Evolutionary conservation across 2,113 vertebrate species (phyloP).

Genomic region (Zingel zingel): DNA sequence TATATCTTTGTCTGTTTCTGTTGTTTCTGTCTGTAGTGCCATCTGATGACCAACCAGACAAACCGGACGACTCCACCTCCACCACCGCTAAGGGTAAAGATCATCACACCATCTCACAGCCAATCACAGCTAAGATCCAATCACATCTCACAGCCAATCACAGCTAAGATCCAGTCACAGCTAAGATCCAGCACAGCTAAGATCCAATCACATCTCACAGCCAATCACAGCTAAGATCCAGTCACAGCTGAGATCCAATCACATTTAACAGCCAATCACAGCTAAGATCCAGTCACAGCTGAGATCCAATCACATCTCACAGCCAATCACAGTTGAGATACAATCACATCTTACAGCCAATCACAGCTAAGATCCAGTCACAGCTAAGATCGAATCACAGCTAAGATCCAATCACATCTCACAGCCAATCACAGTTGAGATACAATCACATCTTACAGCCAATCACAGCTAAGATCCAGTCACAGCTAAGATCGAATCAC

Average conservation of each 20-base stretch:
- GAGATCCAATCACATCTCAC: background rate
- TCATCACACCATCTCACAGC: background rate
- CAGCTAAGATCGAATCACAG: background rate
- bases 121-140: slow-evolving; percentile 4
- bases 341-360: background rate
- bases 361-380: background rate
- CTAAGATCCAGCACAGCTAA: background rate
- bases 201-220: background rate
- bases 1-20: background rate
- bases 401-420: background rate
- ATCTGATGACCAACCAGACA: background rate
- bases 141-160: background rate
- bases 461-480: background rate
- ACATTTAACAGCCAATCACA: background rate
- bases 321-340: too few relatives aligned
- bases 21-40: slow-evolving; percentile 31
- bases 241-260: background rate
- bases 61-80: background rate
- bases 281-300: background rate
- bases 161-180: background rate
- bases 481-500: too few relatives aligned
- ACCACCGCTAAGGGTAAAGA: slow-evolving; percentile 30
- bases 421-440: slow-evolving; percentile 3
- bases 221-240: slow-evolving; percentile 1
- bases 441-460: too few relatives aligned